Percentiles rank a stretch among this genome's conserved stretches.
Evolutionary conservation across 2,888 invertebrate genomes (phyloP).

Genomic region (Ectemnius lituratus): DNA sequence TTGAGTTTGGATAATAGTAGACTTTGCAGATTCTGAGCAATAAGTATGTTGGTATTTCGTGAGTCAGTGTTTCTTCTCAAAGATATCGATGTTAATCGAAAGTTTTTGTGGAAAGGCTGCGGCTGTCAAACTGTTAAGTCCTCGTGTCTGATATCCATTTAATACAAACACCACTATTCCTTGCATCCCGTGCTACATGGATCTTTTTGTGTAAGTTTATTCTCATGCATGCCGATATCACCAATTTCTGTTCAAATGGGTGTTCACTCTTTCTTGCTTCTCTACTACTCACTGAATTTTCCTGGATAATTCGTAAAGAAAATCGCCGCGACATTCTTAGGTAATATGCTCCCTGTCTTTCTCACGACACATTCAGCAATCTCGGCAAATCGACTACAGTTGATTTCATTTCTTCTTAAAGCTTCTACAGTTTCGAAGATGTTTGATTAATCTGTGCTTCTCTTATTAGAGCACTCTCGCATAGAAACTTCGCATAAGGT

Average conservation of each 20-base stretch:
- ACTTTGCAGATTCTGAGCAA: too few species aligned
- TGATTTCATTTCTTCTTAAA: not conserved
- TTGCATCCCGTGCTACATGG: conserved; percentile 54
- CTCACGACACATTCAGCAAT: conserved; percentile 14
- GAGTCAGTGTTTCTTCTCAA: not conserved
- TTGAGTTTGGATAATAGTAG: too few species aligned
- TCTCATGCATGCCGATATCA: conserved; percentile 24
- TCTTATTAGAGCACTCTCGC: not conserved
- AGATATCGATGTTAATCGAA: not conserved
- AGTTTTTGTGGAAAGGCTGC: conserved; percentile 17
- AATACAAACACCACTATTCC: conserved; percentile 50
- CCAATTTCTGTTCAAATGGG: conserved; percentile 23
- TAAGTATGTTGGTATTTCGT: too few species aligned
- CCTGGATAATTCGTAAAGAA: conserved; percentile 49
- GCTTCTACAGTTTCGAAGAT: not conserved
- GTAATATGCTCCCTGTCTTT: conserved; percentile 49
- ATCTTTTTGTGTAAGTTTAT: conserved; percentile 53
- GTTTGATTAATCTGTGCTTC: too few species aligned
- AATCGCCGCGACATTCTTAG: conserved; percentile 52
- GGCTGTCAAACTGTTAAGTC: conserved; percentile 22
- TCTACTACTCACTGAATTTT: conserved; percentile 53
- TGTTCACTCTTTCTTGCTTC: conserved; percentile 48
- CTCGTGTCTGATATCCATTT: conserved; percentile 38
- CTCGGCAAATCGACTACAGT: too few species aligned
- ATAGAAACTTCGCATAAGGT: not conserved